Conservation (phyloP, 2,797 vertebrate genomes). For the Malacoctenus gilli region DNA sequence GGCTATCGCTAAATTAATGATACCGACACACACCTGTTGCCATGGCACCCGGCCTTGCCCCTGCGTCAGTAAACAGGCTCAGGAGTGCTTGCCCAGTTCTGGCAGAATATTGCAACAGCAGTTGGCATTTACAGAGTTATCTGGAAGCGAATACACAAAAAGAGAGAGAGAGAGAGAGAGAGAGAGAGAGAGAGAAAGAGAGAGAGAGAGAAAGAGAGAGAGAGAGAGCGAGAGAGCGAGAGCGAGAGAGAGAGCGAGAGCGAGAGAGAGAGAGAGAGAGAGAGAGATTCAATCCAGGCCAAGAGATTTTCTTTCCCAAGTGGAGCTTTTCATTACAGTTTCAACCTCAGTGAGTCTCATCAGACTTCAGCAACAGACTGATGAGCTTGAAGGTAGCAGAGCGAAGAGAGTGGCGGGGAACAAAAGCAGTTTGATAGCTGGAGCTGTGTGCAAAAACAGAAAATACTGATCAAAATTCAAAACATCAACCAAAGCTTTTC, state of each 20-base stretch:
- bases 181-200: conserved; percentile 19
- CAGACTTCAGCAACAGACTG: conserved; percentile 16
- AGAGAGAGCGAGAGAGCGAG: too few relatives aligned
- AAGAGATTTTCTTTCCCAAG: conserved; percentile 38
- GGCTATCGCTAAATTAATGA: conserved; percentile 26
- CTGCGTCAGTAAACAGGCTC: too few relatives aligned
- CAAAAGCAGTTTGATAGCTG: conserved; percentile 45
- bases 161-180: too few relatives aligned
- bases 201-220: conserved; percentile 14
- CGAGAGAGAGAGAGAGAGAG: too few relatives aligned
- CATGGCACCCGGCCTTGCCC: conserved; percentile 29
- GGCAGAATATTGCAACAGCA: conserved; percentile 31
- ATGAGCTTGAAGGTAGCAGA: conserved; percentile 33
- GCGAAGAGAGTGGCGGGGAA: conserved; percentile 35
- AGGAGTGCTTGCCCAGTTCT: conserved; percentile 18
- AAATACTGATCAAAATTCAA: conserved; percentile 33
- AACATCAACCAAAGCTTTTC: conserved; percentile 11
- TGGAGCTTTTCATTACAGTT: conserved; percentile 39
- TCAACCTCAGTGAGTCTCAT: conserved; percentile 28
- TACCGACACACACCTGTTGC: conserved; percentile 66
- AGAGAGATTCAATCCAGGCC: too few relatives aligned
- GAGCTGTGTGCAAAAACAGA: conserved; percentile 6
- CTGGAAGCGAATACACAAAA: conserved; percentile 36
- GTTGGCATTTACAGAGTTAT: conserved; percentile 41
- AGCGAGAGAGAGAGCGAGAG: too few relatives aligned